A percentile compares a stretch with the other conserved stretches of the same genome.
Conservation (phyloP, 2,113 vertebrate genomes). For the Seriola rivoliana region DNA sequence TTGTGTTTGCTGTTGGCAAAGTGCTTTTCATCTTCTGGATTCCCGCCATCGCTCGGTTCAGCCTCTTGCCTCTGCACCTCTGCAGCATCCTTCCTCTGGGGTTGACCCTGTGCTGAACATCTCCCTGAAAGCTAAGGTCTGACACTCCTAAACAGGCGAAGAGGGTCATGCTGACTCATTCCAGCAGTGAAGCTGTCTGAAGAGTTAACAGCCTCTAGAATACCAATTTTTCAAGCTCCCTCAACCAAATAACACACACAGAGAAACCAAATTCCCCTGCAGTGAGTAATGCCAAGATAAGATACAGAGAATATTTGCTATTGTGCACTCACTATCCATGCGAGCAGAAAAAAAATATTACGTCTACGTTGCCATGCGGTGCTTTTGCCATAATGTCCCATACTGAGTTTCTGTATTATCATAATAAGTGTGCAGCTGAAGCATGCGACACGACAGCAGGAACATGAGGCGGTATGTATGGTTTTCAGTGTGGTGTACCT, state of each 20-base stretch:
- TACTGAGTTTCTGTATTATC: constrained; percentile 49
- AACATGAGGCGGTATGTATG: constrained; percentile 72
- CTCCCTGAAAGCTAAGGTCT: constrained; percentile 62
- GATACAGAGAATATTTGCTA: constrained; percentile 57
- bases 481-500: constrained; percentile 75
- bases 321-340: constrained; percentile 29
- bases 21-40: constrained; percentile 13
- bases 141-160: constrained; percentile 62
- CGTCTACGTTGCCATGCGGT: constrained; percentile 27
- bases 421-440: constrained; percentile 50
- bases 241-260: constrained; percentile 60
- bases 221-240: constrained; percentile 73
- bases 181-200: constrained; percentile 70
- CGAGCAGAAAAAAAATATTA: constrained; percentile 43
- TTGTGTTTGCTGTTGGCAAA: neutral
- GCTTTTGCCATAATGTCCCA: constrained; percentile 37
- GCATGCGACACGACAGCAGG: constrained; percentile 53
- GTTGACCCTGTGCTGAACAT: constrained; percentile 65
- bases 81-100: constrained; percentile 37
- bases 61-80: constrained; percentile 25
- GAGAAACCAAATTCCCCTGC: constrained; percentile 53
- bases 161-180: constrained; percentile 75
- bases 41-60: constrained; percentile 15
- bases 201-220: constrained; percentile 68
- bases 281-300: constrained; percentile 53